phyloP scores from a whole-genome alignment of 2,888 invertebrate genomes.

The Microctonus aethiopoides region DNA sequence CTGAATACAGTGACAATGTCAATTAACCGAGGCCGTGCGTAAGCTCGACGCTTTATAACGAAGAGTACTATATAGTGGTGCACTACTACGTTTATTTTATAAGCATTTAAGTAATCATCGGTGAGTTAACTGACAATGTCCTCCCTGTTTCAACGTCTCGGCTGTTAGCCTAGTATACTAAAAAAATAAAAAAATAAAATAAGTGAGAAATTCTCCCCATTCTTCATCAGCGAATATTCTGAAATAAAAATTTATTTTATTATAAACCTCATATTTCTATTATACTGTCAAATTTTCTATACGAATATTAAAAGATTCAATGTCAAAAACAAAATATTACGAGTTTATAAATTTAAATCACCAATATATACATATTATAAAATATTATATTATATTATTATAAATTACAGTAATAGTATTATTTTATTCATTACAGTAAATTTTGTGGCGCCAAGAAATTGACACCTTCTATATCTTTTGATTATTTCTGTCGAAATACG shows the following conservation, averaged over 20 bases:
- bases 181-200: slow-evolving; percentile 5
- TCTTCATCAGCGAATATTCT: not conserved
- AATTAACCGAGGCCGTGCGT: slow-evolving; percentile 53
- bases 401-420: too few species aligned
- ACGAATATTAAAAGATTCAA: slow-evolving; percentile 42
- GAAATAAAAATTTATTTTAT: not conserved
- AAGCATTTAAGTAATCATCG: slow-evolving; percentile 46
- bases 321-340: slow-evolving; percentile 45
- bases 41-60: slow-evolving; percentile 28
- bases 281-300: slow-evolving; percentile 39
- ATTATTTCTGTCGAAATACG: too few species aligned
- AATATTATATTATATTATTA: too few species aligned
- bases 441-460: too few species aligned
- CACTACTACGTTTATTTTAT: slow-evolving; percentile 38
- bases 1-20: slow-evolving; percentile 58
- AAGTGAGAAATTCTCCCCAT: not conserved
- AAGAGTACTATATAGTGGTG: slow-evolving; percentile 32
- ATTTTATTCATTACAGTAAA: too few species aligned
- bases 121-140: slow-evolving; percentile 5
- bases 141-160: not conserved
- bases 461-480: too few species aligned
- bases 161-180: not conserved
- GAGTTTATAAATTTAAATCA: not conserved
- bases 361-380: not conserved
- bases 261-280: slow-evolving; percentile 44